These are phyloP conservation scores for Drosophila ohnishii DNA, from an alignment of 1,140 invertebrate genomes.

Conservation along the genomic window DNA sequence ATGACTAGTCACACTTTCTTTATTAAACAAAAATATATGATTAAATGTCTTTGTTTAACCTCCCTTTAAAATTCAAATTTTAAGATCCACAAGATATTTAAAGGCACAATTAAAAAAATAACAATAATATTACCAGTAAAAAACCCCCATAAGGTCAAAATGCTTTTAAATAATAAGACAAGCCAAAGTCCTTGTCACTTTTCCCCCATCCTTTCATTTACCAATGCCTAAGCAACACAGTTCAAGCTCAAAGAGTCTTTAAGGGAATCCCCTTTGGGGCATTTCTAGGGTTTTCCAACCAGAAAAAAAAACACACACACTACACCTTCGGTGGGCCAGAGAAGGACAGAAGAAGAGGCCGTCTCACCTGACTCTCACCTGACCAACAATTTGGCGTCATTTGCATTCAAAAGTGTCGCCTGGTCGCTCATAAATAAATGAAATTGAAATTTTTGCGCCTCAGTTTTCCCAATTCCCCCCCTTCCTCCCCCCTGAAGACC, in stretches of 20 bases:
- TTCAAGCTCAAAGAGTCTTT: not conserved
- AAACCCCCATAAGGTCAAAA: not conserved
- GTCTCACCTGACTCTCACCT: slow-evolving; percentile 16
- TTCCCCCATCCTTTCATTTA: not conserved
- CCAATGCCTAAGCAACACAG: too few relatives aligned
- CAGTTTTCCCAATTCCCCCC: slow-evolving; percentile 26
- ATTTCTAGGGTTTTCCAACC: slow-evolving; percentile 11
- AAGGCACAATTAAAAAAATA: not conserved
- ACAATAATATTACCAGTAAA: not conserved
- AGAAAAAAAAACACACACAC: too few relatives aligned
- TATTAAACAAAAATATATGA: not conserved
- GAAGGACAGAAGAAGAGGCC: not conserved
- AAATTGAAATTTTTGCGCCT: slow-evolving; percentile 74
- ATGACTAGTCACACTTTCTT: not conserved
- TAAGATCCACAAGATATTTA: not conserved
- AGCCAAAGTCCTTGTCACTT: not conserved
- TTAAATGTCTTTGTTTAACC: not conserved
- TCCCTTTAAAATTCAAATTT: not conserved
- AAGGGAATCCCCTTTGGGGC: not conserved
- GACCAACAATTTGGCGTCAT: slow-evolving; percentile 57
- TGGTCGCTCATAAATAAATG: slow-evolving; percentile 66
- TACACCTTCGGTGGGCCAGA: not conserved
- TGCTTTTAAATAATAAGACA: not conserved
- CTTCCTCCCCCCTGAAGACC: too few relatives aligned
- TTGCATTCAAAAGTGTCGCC: slow-evolving; percentile 66